Base-by-base conservation (phyloP, 2,797 vertebrate species). In the Lophotriccus pileatus region DNA sequence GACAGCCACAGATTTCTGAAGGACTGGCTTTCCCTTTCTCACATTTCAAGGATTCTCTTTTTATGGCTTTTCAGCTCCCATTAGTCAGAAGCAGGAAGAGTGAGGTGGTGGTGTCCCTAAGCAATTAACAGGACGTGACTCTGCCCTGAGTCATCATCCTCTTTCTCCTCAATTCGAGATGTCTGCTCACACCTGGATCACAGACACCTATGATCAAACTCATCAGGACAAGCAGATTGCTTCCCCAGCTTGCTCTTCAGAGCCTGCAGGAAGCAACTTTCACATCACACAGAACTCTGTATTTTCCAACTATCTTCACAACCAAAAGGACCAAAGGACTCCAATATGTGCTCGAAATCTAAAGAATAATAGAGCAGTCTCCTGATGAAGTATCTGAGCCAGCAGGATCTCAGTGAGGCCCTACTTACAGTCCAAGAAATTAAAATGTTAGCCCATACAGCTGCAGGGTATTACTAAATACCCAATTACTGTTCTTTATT, bases 71-170 rank as follows among this genome's bases (percentile, higher is more conserved):
- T 34, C 60, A 80, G 56, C 63, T 82, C 60, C 23, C 24, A 11
- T 60, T 36, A 79, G 49, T 60, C 56, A 83, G 78, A 79, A 67
- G 10, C 58, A 77, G 78, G 81, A 82, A 81, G 82, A 47, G 50
- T 30, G 66, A 78, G 83, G 44, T 3, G 20, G 10, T 24, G 62
- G 12, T 44, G 50, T 46, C 25, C 41, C 22, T 82, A 53, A 37
- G 1, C 52, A 47, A 53, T 2, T n/a, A 75, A 41, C 82, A 78
- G 94, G 94, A 96, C 17, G 20, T 87, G 84, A 95, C 79, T 93
- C 43, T 19, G 9, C 34, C 18, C 22, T 73, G 91, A 93, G 83
- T 94, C 94, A 94, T 39, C 89, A 12, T 41, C 76, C 79, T 53
- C 77, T 3, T 62, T 32, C 67, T 62, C 67, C 64, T 47, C 30